Evolutionary conservation across 2,888 invertebrate species (phyloP).

Genomic region (Meandrusa payeni): DNA sequence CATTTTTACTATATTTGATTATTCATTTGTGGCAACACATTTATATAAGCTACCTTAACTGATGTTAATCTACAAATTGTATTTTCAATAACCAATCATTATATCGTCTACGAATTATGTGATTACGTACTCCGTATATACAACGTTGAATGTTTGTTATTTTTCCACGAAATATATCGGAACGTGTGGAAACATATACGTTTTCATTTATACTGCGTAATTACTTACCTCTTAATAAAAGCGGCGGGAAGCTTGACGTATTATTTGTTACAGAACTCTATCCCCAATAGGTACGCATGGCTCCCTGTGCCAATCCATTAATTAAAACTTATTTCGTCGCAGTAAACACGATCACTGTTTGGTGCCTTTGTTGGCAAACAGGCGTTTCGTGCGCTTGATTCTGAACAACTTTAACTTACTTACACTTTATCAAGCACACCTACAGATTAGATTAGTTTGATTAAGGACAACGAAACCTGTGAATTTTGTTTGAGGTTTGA

Average conservation of each 20-base stretch:
- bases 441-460: constrained; percentile 47
- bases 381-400: constrained; percentile 50
- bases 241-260: constrained; percentile 25
- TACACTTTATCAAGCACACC: constrained; percentile 52
- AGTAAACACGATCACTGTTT: constrained; percentile 51
- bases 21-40: no score
- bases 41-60: no score
- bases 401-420: constrained; percentile 51
- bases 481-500: constrained; percentile 1
- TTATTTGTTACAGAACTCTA: constrained; percentile 49
- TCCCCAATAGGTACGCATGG: constrained; percentile 61
- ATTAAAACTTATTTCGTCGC: constrained; percentile 78
- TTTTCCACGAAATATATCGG: constrained; percentile 10
- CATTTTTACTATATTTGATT: no score
- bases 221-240: constrained; percentile 26
- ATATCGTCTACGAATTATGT: no score
- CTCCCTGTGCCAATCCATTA: constrained; percentile 78
- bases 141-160: constrained; percentile 1
- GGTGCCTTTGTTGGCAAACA: constrained; percentile 49
- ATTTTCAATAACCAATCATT: no score
- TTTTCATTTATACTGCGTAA: constrained; percentile 25
- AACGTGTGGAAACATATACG: constrained; percentile 16
- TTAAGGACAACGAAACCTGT: constrained; percentile 15
- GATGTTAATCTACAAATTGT: no score
- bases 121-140: no score